Base-by-base conservation (phyloP, 2,113 vertebrate genomes). In the Prietella phreatophila region DNA sequence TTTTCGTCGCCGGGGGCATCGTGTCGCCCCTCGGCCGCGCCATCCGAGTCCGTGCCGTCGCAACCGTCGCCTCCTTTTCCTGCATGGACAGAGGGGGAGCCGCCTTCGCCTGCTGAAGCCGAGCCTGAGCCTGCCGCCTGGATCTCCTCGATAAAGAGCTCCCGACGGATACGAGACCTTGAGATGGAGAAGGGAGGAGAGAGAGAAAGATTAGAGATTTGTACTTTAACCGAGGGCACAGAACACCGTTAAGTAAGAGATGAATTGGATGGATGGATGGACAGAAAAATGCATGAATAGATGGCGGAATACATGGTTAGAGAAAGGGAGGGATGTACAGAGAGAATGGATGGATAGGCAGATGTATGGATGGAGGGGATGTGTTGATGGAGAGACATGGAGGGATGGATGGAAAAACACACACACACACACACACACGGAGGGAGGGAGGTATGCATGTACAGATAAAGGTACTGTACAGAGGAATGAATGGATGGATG, bases 91-190 rank as follows among this genome's bases (percentile, higher is more conserved):
- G 93, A 6, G 96, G 55, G 98, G 97, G 89, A 98, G 17, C 82
- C 97, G 22, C 97, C 97, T 63, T 97, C 96, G 3, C 97, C 96
- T 1, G 96, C 42, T 33, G 87, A 55, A 11, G 86, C 86, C 0
- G 63, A 56, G 79, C 86, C 96, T 87, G 97, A 69, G 55, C 86
- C 96, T 87, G 98, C 97, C 87, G 98, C 98, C 94, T 99, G 98
- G 92, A 99, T 99, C 93, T 99, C 98, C 92, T 99, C 98, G 25
- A 99, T 99, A 93, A 99, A 99, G 87, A 99, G 97, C 93, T 99
- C 98, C 87, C 98, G 96, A 84, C 98, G 96, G 91, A 99, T 99
- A 90, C 98, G 97, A 93, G 98, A 99, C 95, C 98, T 99, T 88
- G 25, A 73, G 89, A 95, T 19, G 83, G 50, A 22, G 2, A 86